Evolutionary conservation across 1,140 invertebrate species (phyloP).

Genomic region (Vanessa tameamea): DNA sequence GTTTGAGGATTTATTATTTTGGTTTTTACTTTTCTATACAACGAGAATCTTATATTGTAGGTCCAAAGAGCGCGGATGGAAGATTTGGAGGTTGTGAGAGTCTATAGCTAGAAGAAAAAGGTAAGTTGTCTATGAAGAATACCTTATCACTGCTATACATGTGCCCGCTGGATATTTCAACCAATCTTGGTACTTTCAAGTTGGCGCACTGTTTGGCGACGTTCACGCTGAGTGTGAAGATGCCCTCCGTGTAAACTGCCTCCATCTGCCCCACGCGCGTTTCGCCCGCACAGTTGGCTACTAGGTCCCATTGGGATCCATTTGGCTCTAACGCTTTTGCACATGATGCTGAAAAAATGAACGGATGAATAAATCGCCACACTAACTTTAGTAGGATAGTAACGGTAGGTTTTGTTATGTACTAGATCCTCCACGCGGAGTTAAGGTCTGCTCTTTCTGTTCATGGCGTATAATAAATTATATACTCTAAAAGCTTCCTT

Average conservation of each 20-base stretch:
- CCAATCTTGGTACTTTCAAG: constrained; percentile 85
- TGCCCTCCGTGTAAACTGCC: constrained; percentile 94
- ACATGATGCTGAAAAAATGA: constrained; percentile 84
- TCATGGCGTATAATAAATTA: too few relatives aligned
- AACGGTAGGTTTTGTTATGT: too few relatives aligned
- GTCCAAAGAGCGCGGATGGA: too few relatives aligned
- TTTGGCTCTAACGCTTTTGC: constrained; percentile 86
- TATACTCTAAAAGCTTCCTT: too few relatives aligned
- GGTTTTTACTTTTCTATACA: too few relatives aligned
- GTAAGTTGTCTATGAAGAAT: background rate
- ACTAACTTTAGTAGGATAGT: too few relatives aligned
- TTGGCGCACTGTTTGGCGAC: constrained; percentile 89
- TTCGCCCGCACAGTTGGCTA: constrained; percentile 94
- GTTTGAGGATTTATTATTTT: too few relatives aligned
- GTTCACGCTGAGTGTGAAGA: constrained; percentile 90
- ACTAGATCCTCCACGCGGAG: too few relatives aligned
- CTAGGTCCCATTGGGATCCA: constrained; percentile 86
- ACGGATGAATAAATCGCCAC: background rate
- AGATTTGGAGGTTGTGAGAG: too few relatives aligned
- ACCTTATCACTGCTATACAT: constrained; percentile 91
- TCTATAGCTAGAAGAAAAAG: background rate
- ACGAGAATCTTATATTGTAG: too few relatives aligned
- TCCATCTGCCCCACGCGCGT: constrained; percentile 93
- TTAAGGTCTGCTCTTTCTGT: too few relatives aligned
- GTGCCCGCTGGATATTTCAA: constrained; percentile 93